phyloP scores from a whole-genome alignment of 2,888 invertebrate species.

The Drosophila flavopinicola region DNA sequence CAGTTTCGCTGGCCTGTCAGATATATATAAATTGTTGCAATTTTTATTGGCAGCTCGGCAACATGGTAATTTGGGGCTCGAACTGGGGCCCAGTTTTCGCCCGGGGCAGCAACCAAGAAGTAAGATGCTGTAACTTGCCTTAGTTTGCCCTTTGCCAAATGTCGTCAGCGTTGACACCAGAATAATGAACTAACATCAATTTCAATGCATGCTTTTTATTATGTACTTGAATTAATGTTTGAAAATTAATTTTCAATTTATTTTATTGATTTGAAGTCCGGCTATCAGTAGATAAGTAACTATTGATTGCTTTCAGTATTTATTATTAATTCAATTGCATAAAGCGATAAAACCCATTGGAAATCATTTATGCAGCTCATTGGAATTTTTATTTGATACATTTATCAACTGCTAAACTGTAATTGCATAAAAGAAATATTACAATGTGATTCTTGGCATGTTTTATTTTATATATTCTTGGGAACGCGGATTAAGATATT shows the following conservation, averaged over 20 bases:
- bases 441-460: not conserved
- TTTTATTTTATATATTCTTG: not conserved
- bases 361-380: conserved; percentile 44
- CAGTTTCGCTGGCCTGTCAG: conserved; percentile 72
- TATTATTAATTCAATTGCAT: conserved; percentile 27
- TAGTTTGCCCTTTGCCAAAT: conserved; percentile 40
- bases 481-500: not conserved
- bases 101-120: not conserved
- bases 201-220: not conserved
- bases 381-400: conserved; percentile 55
- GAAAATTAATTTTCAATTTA: not conserved
- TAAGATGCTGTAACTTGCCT: not conserved
- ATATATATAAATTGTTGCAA: conserved; percentile 74
- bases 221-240: not conserved
- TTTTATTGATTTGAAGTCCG: not conserved
- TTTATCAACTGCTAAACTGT: conserved; percentile 47
- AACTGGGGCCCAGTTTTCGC: conserved; percentile 13
- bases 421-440: conserved; percentile 15
- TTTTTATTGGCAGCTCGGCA: conserved; percentile 50
- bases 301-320: conserved; percentile 20
- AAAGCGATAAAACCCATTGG: conserved; percentile 16
- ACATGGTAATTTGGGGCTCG: conserved; percentile 40
- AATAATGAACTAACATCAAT: conserved; percentile 12
- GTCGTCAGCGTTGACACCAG: conserved; percentile 22
- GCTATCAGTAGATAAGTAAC: not conserved